These are phyloP conservation scores for Lacerta bilineata DNA, from an alignment of 2,797 vertebrate species.

Conservation along the genomic window DNA sequence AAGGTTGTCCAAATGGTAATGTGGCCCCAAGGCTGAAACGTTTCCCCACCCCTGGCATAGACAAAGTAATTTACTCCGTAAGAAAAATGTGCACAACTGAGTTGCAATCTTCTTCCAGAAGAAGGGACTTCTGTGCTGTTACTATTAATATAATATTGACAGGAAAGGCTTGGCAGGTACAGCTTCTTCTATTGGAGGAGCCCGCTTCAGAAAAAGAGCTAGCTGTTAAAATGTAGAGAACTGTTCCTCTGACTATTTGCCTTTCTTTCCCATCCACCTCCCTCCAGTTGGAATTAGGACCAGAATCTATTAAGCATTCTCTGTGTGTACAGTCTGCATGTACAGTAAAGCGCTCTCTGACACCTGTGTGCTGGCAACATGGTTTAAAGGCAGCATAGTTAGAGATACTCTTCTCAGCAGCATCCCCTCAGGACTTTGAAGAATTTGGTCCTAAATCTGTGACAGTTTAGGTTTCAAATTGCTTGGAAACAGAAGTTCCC, in stretches of 20 bases:
- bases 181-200: background rate
- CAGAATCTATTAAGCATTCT: background rate
- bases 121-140: background rate
- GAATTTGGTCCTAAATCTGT: slow-evolving; percentile 50
- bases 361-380: background rate
- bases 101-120: background rate
- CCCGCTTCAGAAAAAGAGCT: background rate
- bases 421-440: slow-evolving; percentile 47
- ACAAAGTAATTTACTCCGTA: background rate
- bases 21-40: too few relatives aligned
- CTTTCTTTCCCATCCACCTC: background rate
- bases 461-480: slow-evolving; percentile 69
- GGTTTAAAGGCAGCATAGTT: slow-evolving; percentile 39
- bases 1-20: too few relatives aligned
- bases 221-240: background rate
- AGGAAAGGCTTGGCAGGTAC: background rate
- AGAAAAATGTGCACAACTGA: background rate
- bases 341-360: background rate
- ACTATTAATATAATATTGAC: background rate
- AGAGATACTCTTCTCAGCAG: background rate
- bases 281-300: background rate
- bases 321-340: background rate
- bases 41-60: too few relatives aligned
- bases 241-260: background rate
- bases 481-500: slow-evolving; percentile 62